A percentile compares a stretch with the other conserved stretches of the same genome.
phyloP scores from a whole-genome alignment of 2,888 invertebrate species.

The Eupeodes luniger region DNA sequence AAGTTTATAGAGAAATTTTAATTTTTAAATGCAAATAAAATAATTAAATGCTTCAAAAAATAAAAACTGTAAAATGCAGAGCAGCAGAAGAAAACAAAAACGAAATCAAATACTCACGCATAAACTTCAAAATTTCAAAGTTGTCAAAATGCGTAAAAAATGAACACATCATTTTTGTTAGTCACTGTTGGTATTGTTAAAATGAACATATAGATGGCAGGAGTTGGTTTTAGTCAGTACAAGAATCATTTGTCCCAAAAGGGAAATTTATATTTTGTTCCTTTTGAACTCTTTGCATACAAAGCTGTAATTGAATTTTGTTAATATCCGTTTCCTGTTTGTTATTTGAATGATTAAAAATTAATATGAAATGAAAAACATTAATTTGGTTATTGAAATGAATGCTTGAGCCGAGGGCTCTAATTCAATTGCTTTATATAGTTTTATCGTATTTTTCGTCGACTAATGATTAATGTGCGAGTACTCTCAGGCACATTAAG shows the following conservation, averaged over 20 bases:
- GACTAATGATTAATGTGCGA: too few relatives aligned
- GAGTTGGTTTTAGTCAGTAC: not conserved
- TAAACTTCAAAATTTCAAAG: conserved; percentile 4
- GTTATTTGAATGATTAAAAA: not conserved
- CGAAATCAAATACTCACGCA: not conserved
- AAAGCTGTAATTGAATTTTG: too few relatives aligned
- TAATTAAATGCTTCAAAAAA: conserved; percentile 5
- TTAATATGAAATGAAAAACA: too few relatives aligned
- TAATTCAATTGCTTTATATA: too few relatives aligned
- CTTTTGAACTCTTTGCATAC: too few relatives aligned
- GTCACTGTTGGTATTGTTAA: not conserved
- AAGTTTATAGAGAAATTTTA: not conserved
- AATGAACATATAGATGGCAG: conserved; percentile 1
- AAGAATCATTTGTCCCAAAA: conserved; percentile 1
- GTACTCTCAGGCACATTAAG: too few relatives aligned
- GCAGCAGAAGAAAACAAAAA: not conserved
- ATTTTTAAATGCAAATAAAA: conserved; percentile 15
- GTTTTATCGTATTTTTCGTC: too few relatives aligned
- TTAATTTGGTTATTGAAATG: too few relatives aligned
- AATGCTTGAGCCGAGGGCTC: too few relatives aligned
- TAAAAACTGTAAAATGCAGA: not conserved
- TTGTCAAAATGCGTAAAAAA: not conserved
- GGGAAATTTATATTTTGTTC: not conserved
- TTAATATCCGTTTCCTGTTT: not conserved
- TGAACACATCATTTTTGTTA: not conserved